Percentiles rank a stretch among this genome's conserved stretches.
Conservation (phyloP, 53 echinoderm and acorn worm genomes). For the Glandiceps talaboti region DNA sequence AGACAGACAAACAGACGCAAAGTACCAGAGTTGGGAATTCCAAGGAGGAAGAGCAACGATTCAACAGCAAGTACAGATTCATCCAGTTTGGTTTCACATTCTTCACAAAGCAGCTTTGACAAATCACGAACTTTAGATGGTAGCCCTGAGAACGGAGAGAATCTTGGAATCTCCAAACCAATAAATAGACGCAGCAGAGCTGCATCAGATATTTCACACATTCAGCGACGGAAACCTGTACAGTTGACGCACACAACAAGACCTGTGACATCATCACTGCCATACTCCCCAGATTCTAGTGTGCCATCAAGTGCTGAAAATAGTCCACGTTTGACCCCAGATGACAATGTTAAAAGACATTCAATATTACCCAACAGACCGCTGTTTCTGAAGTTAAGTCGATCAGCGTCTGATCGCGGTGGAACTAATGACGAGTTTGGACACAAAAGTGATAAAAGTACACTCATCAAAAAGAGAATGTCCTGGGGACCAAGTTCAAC, state of each 20-base stretch:
- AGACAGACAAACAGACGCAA: not conserved
- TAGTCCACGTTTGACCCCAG: not conserved
- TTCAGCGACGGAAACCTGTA: not conserved
- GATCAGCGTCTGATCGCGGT: not conserved
- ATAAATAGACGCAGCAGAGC: no score
- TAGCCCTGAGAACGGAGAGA: not conserved
- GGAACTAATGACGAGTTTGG: not conserved
- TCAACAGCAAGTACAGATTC: not conserved
- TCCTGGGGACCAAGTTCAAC: not conserved
- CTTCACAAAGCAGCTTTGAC: not conserved
- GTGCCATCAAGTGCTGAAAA: not conserved
- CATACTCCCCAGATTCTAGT: not conserved
- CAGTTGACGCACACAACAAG: not conserved
- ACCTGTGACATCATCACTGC: not conserved
- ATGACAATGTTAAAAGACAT: no score
- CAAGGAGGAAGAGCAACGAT: not conserved
- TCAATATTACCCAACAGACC: not conserved
- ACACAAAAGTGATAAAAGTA: not conserved
- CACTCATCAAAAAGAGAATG: not conserved
- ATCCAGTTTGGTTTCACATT: not conserved
- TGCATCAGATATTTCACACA: no score
- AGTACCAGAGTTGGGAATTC: not conserved
- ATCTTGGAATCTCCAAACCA: not conserved
- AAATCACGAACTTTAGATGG: not conserved
- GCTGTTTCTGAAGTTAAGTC: not conserved